Evolutionary conservation across 2,113 vertebrate species (phyloP), one percentile per base, ranked within the genome.

Genomic region (Strix uralensis): DNA sequence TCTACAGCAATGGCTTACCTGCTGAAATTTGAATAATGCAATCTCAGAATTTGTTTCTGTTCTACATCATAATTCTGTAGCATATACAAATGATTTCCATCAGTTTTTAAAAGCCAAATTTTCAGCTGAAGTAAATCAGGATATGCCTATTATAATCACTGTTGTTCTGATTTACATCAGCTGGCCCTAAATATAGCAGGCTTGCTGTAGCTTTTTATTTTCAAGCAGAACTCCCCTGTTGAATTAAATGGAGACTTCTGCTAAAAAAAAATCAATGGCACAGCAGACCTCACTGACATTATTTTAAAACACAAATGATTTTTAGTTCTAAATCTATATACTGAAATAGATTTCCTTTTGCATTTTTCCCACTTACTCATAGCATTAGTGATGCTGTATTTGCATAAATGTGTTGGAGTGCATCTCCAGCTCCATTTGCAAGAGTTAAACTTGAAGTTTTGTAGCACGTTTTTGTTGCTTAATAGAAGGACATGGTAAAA

Each of bases 281-380:
- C 47, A 83, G 58, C 51, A 61, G 73, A 83, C 47, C 88, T 88
- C 67, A 34, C 44, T 54, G 86, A 67, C 88, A 51, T 83, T 58
- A 66, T 83, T 95, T 96, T 97, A 94, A 95, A 88, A 52, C 59
- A 72, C 32, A 71, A 96, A 83, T 94, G 58, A 93, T 82, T 94
- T 93, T 93, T 83, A 92, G 11, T 54, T 96, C 55, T 67, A 73
- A 74, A 84, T 93, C 92, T 84, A 55, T 90, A 81, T 15, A n/a
- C 27, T 8, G 40, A 79, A 88, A 94, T 88, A 86, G 80, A 91
- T 93, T 95, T 91, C n/a, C 83, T 86, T 86, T 88, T 84, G 51
- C 59, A 22, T 67, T 92, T 96, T 80, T 3, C 38, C 38, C 38
- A 62, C 55, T 90, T 93, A 86, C 80, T 88, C 75, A 84, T 86